Evolutionary conservation across 2,113 vertebrate genomes (phyloP).

Genomic region (Aphelocoma coerulescens): DNA sequence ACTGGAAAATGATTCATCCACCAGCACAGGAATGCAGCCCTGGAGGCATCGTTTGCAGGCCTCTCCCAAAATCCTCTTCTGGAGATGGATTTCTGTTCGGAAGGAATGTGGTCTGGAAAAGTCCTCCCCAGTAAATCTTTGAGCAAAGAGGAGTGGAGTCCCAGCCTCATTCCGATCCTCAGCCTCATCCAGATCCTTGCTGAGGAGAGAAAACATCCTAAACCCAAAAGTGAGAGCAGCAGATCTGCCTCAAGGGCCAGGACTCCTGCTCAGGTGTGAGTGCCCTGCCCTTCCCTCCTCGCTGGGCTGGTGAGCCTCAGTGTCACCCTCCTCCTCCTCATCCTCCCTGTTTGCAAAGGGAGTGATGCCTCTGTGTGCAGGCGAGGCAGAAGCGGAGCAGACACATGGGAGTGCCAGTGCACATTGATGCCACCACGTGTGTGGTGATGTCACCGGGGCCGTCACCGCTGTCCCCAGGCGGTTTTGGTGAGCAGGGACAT

Average conservation of each 20-base stretch:
- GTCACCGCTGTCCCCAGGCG: rapidly evolving
- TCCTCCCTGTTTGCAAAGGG: neutral
- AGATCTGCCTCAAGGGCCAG: neutral
- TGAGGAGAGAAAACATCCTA: neutral
- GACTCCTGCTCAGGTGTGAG: neutral
- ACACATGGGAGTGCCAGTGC: rapidly evolving
- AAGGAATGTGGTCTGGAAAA: slow-evolving; percentile 3
- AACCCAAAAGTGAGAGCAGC: neutral
- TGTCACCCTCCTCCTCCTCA: neutral
- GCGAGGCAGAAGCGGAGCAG: rapidly evolving
- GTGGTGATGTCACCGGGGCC: rapidly evolving
- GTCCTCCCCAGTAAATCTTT: neutral
- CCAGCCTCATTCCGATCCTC: neutral
- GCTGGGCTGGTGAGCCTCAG: rapidly evolving
- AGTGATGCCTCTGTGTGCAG: neutral
- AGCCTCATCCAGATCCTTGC: neutral
- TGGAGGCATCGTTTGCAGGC: neutral
- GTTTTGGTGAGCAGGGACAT: neutral
- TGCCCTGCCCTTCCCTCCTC: neutral
- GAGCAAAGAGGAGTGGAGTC: neutral
- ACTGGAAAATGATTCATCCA: slow-evolving; percentile 7
- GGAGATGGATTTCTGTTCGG: neutral
- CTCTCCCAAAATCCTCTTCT: neutral
- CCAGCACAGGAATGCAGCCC: slow-evolving; percentile 18
- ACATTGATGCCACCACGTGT: rapidly evolving